Conservation (phyloP, 1,140 invertebrate species). For the Lordiphosa stackelbergi region DNA sequence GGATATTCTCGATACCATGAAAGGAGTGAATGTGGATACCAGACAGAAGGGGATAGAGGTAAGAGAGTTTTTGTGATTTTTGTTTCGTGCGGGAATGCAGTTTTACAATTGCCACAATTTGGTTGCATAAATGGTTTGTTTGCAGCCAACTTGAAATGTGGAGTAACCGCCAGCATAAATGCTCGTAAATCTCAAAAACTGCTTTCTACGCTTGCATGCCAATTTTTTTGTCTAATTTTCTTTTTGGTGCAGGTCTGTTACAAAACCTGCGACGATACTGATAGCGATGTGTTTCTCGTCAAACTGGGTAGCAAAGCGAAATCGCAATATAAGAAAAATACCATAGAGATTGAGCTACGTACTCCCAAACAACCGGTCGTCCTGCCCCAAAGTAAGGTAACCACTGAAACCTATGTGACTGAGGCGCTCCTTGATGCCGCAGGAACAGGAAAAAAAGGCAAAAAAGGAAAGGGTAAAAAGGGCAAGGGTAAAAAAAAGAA, state of each 20-base stretch:
- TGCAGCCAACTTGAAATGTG: slow-evolving; percentile 37
- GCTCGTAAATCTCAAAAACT: slow-evolving; percentile 18
- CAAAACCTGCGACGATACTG: slow-evolving; percentile 75
- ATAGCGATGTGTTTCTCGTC: slow-evolving; percentile 74
- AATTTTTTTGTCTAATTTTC: slow-evolving; percentile 4
- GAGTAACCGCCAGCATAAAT: slow-evolving; percentile 27
- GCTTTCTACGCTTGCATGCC: slow-evolving; percentile 3
- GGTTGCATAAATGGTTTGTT: slow-evolving; percentile 45
- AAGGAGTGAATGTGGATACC: slow-evolving; percentile 65
- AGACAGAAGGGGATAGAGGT: slow-evolving; percentile 73
- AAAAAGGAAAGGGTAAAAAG: slow-evolving; percentile 7
- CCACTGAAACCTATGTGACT: slow-evolving; percentile 70
- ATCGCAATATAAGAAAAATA: slow-evolving; percentile 62
- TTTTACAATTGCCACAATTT: slow-evolving; percentile 38
- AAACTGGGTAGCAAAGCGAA: slow-evolving; percentile 70
- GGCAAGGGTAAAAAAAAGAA: slow-evolving; percentile 38
- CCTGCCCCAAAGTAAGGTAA: slow-evolving; percentile 57
- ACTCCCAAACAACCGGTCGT: slow-evolving; percentile 65
- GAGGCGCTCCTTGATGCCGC: slow-evolving; percentile 52
- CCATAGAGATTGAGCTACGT: slow-evolving; percentile 72
- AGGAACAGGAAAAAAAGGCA: slow-evolving; percentile 22
- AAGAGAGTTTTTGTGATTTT: neutral
- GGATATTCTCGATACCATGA: slow-evolving; percentile 65
- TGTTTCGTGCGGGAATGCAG: slow-evolving; percentile 40
- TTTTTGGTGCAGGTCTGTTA: slow-evolving; percentile 58